phyloP scores from a whole-genome alignment of 2,888 invertebrate species.

The Heliconius charithonia region DNA sequence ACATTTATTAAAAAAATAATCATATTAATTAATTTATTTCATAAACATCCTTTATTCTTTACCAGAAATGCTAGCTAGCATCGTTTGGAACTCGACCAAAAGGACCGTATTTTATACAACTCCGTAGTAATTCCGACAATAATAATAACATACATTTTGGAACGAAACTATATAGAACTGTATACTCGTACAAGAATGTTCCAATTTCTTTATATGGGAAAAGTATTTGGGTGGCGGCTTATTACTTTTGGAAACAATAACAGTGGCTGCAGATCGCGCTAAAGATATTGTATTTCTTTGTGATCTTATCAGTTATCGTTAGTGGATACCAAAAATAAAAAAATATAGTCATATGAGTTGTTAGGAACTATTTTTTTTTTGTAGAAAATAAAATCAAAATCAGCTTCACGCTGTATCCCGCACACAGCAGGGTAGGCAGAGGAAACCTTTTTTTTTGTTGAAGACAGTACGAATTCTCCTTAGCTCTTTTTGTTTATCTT shows the following conservation, averaged over 20 bases:
- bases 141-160: constrained; percentile 33
- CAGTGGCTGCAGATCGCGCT: constrained; percentile 25
- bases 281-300: constrained; percentile 39
- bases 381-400: too few relatives aligned
- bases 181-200: not conserved
- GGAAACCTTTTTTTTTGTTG: too few relatives aligned
- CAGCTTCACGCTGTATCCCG: too few relatives aligned
- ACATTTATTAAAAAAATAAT: not conserved
- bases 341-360: not conserved
- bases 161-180: constrained; percentile 14
- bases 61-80: constrained; percentile 43
- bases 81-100: constrained; percentile 59
- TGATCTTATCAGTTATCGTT: constrained; percentile 32
- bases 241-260: constrained; percentile 54
- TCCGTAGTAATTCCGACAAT: not conserved
- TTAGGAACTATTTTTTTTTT: too few relatives aligned
- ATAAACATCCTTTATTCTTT: constrained; percentile 41
- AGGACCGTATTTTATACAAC: constrained; percentile 9
- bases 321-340: not conserved
- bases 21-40: constrained; percentile 36
- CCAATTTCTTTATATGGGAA: constrained; percentile 35
- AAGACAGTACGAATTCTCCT: too few relatives aligned
- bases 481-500: too few relatives aligned
- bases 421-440: too few relatives aligned
- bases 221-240: constrained; percentile 48